Evolutionary conservation across 2,888 invertebrate species (phyloP).

Genomic region (Leptothorax acervorum): DNA sequence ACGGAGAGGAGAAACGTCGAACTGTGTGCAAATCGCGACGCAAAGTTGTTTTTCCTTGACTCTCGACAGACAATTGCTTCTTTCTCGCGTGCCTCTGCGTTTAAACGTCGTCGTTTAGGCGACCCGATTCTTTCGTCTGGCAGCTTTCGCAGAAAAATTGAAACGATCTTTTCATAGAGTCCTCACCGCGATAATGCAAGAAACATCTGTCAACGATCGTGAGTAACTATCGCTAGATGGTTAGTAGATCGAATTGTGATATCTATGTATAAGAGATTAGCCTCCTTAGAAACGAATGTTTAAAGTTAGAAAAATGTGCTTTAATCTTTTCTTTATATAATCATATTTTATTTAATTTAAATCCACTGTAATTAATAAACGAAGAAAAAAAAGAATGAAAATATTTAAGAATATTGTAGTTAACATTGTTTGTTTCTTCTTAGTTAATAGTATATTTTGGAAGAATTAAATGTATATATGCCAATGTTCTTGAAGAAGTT

Average conservation of each 20-base stretch:
- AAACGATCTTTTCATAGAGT: background rate
- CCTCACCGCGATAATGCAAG: background rate
- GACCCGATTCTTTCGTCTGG: background rate
- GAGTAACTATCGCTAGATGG: background rate
- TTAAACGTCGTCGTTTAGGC: background rate
- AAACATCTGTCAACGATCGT: background rate
- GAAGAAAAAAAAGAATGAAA: background rate
- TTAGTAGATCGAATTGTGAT: background rate
- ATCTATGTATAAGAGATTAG: background rate
- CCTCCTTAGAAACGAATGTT: background rate
- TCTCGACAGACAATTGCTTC: conserved; percentile 4
- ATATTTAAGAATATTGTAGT: background rate
- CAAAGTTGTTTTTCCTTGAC: background rate
- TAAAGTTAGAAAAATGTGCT: background rate
- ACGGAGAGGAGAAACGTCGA: conserved; percentile 41
- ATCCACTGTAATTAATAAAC: background rate
- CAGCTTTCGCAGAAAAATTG: background rate
- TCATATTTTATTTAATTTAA: background rate
- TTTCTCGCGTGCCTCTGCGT: background rate
- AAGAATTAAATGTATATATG: background rate
- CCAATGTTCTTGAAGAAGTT: background rate
- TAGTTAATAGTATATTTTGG: background rate
- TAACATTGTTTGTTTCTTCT: background rate
- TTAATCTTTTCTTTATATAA: background rate
- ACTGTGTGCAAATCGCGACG: conserved; percentile 35